Base-by-base conservation (phyloP, 1,140 invertebrate species). In the Drosophila novamexicana region DNA sequence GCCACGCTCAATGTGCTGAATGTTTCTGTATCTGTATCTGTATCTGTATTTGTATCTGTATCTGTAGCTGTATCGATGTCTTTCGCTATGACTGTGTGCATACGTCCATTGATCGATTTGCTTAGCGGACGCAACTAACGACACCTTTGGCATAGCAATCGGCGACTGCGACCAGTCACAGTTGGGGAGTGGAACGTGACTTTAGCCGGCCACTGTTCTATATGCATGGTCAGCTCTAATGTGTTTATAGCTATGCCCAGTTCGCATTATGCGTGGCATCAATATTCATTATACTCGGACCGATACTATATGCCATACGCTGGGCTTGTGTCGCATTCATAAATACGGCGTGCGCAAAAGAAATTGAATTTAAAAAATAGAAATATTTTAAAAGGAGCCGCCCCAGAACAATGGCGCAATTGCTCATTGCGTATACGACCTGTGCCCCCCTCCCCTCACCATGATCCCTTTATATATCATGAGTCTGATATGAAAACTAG, bases 81-180 rank as follows among this genome's bases (percentile, higher is more conserved):
- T 29, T 44, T 42, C 14, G n/a, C 16, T 65, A 29, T 58, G 7
- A 16, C 29, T 47, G 12, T 64, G 12, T 50, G 62, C 12, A 42
- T 45, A n/a, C 16, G 56, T 77, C 72, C 82, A 86, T 86, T 86
- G 83, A 86, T 86, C 79, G 68, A 86, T 77, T 88, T 68, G 83
- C 47, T 39, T 37, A 62, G 75, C 75, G 71, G 78, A 81, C 81
- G 81, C 81, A 81, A 61, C 45, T 14, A 53, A 45, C 72, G 54
- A 89, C 84, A 66, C 47, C 10, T 62, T 49, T 7, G 53, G 83
- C 83, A 86, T 86, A 83, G 50, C 62, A 88, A 86, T 49, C 8
- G 7, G 8, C 47, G 57, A 34, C 45, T 49, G 36, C 10, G 59
- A n/a, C 58, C 22, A 9, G 40, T 14, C 22, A 29, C 22, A 29